Evolutionary conservation across 2,113 vertebrate species (phyloP).

Genomic region (Hemiscyllium ocellatum): DNA sequence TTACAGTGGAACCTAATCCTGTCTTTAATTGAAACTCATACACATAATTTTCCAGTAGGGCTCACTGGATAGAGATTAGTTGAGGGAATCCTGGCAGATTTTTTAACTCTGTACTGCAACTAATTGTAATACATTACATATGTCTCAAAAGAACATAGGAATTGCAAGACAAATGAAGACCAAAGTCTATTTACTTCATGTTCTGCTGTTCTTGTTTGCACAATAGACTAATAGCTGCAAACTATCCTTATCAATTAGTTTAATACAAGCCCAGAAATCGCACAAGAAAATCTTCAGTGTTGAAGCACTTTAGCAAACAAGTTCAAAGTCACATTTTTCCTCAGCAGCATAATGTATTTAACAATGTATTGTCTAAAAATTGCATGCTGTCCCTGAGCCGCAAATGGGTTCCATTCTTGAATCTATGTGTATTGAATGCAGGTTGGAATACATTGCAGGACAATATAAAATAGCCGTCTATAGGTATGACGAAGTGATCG

Average conservation of each 20-base stretch:
- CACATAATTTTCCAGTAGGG: background rate
- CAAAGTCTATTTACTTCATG: background rate
- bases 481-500: no score
- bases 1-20: background rate
- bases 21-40: background rate
- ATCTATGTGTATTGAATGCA: no score
- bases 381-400: no score
- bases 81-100: background rate
- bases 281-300: background rate
- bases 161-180: background rate
- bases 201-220: background rate
- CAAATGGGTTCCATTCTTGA: no score
- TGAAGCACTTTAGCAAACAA: background rate
- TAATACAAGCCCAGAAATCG: background rate
- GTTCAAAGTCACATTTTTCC: background rate
- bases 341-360: background rate
- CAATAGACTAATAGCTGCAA: background rate
- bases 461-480: no score
- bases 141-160: background rate
- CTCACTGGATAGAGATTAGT: background rate
- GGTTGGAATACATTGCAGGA: no score
- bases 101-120: background rate
- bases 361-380: background rate
- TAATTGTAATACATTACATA: background rate
- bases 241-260: background rate